Base-by-base conservation (phyloP, 2,888 invertebrate genomes). In the Silvanus unidentatus region DNA sequence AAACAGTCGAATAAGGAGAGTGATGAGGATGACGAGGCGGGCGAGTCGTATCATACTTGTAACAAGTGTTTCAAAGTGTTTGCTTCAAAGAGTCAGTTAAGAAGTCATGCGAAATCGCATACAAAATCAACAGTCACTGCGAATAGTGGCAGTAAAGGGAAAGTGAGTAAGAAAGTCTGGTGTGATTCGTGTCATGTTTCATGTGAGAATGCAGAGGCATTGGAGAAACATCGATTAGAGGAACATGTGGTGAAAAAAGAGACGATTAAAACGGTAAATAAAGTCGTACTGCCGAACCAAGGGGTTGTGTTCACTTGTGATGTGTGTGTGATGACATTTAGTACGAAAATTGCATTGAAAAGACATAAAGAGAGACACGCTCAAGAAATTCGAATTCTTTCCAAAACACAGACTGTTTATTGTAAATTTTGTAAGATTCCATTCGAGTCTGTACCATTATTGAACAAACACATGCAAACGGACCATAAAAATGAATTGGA, bases 161-260 rank as follows among this genome's bases (percentile, higher is more conserved):
- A 60, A 36, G 59, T 62, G 12, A 43, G 52, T 8, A 65, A 62
- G 44, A 66, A 64, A 37, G 79, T 77, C 53, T 75, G 75, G 32
- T 84, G 83, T 61, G 79, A 82, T 48, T 73, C 78, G 37, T 84
- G 84, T 53, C 80, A 82, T n/a, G 79, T 80, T 61, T 76, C 62
- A 10, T 79, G 79, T 49, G 73, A 76, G 0, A 78, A 75, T 1
- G 61, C 73, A 39, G 70, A 76, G 3, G 76, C 76, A 1, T 65
- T 80, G 43, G 75, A 76, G 52, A 74, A 75, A 55, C 80, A 80
- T 49, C 79, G 77, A 50, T 74, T 75, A 45, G 71, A 77, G 35
- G 76, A 75, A 44, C 64, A 64, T 22, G 34, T 13, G 35, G 10
- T 36, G 16, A 12, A 4, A 8, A 27, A 43, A 72, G 35, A 37